phyloP scores from a whole-genome alignment of 2,888 invertebrate genomes.

The Pyrgus malvae region DNA sequence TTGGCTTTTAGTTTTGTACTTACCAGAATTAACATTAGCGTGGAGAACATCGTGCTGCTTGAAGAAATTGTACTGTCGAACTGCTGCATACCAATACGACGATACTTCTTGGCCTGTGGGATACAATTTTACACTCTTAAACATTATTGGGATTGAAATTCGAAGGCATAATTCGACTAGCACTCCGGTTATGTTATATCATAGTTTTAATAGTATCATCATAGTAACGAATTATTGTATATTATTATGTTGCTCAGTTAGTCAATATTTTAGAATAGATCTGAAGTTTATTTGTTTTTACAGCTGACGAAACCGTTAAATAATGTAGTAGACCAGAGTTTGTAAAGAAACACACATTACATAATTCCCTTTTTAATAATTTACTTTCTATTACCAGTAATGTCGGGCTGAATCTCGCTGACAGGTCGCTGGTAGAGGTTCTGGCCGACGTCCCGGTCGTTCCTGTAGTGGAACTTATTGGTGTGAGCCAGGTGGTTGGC shows the following conservation, averaged over 20 bases:
- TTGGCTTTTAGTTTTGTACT: no score
- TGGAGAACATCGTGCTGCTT: constrained; percentile 88
- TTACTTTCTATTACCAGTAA: constrained; percentile 80
- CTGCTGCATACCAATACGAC: constrained; percentile 91
- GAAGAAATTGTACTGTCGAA: constrained; percentile 87
- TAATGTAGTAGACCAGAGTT: no score
- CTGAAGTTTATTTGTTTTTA: no score
- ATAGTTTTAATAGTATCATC: no score
- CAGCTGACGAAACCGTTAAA: no score
- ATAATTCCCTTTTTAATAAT: no score
- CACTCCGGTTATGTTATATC: no score
- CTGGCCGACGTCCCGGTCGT: constrained; percentile 89
- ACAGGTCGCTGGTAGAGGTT: constrained; percentile 89
- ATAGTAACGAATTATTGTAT: no score
- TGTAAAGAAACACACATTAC: no score
- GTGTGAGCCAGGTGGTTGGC: constrained; percentile 93
- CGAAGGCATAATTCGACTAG: no score
- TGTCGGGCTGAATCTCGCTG: constrained; percentile 85
- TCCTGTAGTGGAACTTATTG: constrained; percentile 89
- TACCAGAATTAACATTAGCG: constrained; percentile 90
- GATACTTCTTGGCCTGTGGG: constrained; percentile 89
- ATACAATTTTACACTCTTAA: not conserved
- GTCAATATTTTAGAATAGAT: no score
- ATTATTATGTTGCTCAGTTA: no score
- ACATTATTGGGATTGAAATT: not conserved